Conservation (phyloP, 2,888 invertebrate genomes). For the Yponomeuta malinellus region DNA sequence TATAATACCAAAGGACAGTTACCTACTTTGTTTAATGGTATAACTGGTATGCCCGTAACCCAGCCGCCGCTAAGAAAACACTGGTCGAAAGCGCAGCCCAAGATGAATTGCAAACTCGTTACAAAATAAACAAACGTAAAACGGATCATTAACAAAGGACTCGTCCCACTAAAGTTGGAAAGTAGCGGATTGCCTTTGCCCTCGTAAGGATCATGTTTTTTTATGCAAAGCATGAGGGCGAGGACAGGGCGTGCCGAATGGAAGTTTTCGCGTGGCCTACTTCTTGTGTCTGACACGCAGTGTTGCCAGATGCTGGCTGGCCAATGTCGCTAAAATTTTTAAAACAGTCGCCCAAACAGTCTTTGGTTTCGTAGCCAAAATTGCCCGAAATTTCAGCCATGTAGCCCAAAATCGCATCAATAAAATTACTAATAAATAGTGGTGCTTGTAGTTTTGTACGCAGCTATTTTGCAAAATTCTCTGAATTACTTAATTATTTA, state of each 20-base stretch:
- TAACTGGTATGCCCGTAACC: not conserved
- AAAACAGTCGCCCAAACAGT: too few species aligned
- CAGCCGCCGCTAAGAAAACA: not conserved
- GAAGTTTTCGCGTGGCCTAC: conserved; percentile 44
- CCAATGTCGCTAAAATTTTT: too few species aligned
- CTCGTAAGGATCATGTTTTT: not conserved
- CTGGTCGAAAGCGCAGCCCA: not conserved
- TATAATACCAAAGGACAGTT: not conserved
- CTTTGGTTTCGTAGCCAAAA: too few species aligned
- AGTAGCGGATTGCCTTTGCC: not conserved
- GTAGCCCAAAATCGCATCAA: too few species aligned
- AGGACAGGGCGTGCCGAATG: conserved; percentile 24
- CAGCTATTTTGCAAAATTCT: too few species aligned
- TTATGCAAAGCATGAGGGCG: conserved; percentile 14
- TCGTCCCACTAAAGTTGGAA: not conserved
- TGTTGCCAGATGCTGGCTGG: too few species aligned
- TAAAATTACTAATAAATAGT: too few species aligned
- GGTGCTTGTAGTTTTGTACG: too few species aligned
- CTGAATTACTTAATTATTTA: too few species aligned
- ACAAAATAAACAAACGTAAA: not conserved
- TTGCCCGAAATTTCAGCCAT: too few species aligned
- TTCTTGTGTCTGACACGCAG: conserved; percentile 20
- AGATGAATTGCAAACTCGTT: not conserved
- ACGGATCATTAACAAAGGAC: not conserved
- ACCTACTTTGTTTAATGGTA: not conserved